Evolutionary conservation across 1,140 invertebrate species (phyloP).

Genomic region (Lethocerus indicus): DNA sequence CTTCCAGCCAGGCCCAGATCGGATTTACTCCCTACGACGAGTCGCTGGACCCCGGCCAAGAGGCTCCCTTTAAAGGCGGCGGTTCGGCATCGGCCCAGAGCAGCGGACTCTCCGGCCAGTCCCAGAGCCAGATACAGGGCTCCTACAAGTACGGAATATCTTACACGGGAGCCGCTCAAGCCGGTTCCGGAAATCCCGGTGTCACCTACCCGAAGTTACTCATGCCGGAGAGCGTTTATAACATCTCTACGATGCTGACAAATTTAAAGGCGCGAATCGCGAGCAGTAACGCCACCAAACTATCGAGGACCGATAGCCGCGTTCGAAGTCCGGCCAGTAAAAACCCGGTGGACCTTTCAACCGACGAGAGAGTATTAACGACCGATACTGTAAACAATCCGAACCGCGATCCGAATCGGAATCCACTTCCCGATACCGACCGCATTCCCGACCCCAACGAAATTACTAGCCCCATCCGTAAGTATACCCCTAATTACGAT

Average conservation of each 20-base stretch:
- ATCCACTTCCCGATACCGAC: too few species aligned
- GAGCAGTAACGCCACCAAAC: too few species aligned
- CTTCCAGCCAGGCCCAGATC: slow-evolving; percentile 70
- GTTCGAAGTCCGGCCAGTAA: too few species aligned
- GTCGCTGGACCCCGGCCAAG: slow-evolving; percentile 24
- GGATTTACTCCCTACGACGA: slow-evolving; percentile 58
- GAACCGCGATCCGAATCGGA: too few species aligned
- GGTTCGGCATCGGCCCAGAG: slow-evolving; percentile 60
- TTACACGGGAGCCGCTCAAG: slow-evolving; percentile 63
- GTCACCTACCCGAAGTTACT: neutral
- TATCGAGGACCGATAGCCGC: too few species aligned
- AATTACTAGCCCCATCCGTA: too few species aligned
- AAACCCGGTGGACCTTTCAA: too few species aligned
- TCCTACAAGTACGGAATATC: slow-evolving; percentile 58
- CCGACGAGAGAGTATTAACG: too few species aligned
- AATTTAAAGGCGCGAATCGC: slow-evolving; percentile 20
- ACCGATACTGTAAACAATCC: too few species aligned
- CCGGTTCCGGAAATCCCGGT: slow-evolving; percentile 36
- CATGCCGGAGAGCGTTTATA: slow-evolving; percentile 4
- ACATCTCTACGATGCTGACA: slow-evolving; percentile 19
- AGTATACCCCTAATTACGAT: too few species aligned
- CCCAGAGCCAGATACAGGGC: slow-evolving; percentile 61
- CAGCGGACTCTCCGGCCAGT: slow-evolving; percentile 49
- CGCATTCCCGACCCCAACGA: too few species aligned
- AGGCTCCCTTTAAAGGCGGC: slow-evolving; percentile 44